Conservation (phyloP, 2,113 vertebrate species). For the Platichthys stellatus region DNA sequence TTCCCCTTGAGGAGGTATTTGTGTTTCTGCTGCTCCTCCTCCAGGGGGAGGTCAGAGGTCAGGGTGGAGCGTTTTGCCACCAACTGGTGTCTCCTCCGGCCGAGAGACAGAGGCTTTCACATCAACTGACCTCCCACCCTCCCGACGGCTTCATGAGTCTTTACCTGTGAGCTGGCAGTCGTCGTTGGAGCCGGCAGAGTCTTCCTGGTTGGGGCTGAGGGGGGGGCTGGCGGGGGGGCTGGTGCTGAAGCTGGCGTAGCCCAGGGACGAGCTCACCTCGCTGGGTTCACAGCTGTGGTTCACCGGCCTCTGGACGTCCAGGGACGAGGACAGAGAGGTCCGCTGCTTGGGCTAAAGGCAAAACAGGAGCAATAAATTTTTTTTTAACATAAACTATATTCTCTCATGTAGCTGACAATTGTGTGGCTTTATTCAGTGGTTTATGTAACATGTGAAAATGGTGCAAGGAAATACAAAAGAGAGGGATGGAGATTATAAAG, state of each 20-base stretch:
- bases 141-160: background rate
- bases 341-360: constrained; percentile 91
- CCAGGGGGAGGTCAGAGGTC: no score
- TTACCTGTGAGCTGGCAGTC: constrained; percentile 74
- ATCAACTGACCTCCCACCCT: no score
- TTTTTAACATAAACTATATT: background rate
- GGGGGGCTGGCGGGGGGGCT: constrained; percentile 86
- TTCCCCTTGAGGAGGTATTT: no score
- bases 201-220: constrained; percentile 89
- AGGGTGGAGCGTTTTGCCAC: no score
- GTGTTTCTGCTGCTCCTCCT: no score
- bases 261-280: constrained; percentile 91
- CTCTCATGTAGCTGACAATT: no score
- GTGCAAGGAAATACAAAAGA: background rate
- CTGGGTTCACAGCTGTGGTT: constrained; percentile 94
- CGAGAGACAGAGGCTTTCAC: no score
- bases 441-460: background rate
- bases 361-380: constrained; percentile 18
- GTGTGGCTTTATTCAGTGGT: background rate
- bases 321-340: constrained; percentile 93
- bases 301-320: constrained; percentile 90
- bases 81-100: no score
- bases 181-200: constrained; percentile 79
- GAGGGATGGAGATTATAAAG: background rate
- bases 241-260: constrained; percentile 90